phyloP scores from a whole-genome alignment of 2,113 vertebrate genomes.

The Alethe diademata region DNA sequence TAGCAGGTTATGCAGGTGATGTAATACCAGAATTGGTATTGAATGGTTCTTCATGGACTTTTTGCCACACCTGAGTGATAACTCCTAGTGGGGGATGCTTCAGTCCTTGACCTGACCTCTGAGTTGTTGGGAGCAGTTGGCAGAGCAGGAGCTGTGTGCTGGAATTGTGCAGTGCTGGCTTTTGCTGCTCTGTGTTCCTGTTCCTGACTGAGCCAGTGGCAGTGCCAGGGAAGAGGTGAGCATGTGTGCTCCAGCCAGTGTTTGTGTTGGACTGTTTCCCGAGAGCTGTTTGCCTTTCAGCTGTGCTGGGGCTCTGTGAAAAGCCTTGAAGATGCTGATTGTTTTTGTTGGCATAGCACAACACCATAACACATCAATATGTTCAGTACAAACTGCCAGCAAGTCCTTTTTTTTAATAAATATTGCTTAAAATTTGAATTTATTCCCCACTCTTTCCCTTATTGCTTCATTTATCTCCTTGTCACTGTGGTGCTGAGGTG shows the following conservation, averaged over 20 bases:
- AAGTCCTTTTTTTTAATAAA: not conserved
- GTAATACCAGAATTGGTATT: not conserved
- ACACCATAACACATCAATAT: conserved; percentile 15
- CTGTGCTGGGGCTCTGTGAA: conserved; percentile 21
- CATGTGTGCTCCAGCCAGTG: not conserved
- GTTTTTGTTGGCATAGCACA: conserved; percentile 28
- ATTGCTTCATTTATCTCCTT: not conserved
- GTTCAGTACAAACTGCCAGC: not conserved
- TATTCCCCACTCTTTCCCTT: not conserved
- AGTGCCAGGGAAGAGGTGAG: conserved; percentile 36
- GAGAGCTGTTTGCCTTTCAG: conserved; percentile 45
- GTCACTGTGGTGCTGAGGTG: not conserved
- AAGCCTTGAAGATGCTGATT: conserved; percentile 58
- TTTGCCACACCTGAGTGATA: no score
- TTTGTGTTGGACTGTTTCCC: conserved; percentile 39
- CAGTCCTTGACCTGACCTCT: not conserved
- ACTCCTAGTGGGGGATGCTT: not conserved
- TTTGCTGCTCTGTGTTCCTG: not conserved
- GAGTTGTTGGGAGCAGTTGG: not conserved
- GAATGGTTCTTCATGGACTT: not conserved
- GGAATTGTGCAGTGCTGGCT: not conserved
- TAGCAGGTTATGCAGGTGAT: not conserved
- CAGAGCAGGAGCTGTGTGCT: not conserved
- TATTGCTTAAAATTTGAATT: not conserved
- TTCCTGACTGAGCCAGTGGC: not conserved